Evolutionary conservation across 30 jellyfish, hydroid and myxozoan genomes (phyloP).

Genomic region (Phacellophora camtschatica): DNA sequence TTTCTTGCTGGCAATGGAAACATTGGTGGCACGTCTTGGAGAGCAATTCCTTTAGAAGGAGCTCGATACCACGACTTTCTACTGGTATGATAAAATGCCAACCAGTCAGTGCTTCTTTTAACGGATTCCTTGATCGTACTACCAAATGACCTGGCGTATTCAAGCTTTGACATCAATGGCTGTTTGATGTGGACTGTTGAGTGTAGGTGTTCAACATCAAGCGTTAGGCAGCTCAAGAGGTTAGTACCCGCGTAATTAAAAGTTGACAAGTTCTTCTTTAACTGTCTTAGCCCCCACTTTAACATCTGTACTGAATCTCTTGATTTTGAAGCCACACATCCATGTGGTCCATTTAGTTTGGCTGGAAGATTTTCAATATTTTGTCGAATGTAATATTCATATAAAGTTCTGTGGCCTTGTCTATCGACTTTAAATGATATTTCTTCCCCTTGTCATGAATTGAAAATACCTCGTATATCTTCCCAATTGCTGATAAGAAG

Average conservation of each 20-base stretch:
- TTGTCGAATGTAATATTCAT: no score
- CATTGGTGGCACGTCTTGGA: neutral
- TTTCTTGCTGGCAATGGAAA: neutral
- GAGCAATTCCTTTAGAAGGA: neutral
- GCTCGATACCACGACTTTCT: neutral
- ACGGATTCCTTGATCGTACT: neutral
- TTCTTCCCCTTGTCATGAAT: conserved; percentile 10
- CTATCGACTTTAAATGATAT: no score
- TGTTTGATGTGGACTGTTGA: neutral
- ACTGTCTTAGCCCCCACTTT: neutral
- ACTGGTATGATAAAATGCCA: neutral
- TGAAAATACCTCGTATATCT: neutral
- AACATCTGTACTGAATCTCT: neutral
- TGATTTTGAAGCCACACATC: conserved; percentile 7
- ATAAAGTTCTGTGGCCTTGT: no score
- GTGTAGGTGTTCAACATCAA: conserved; percentile 4
- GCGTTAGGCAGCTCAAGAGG: conserved; percentile 14
- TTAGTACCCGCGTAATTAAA: neutral
- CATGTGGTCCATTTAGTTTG: conserved; percentile 6
- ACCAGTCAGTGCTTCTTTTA: neutral
- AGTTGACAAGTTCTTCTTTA: neutral
- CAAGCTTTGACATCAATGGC: neutral
- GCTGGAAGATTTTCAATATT: neutral
- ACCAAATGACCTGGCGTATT: neutral
- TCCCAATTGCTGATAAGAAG: neutral